These are phyloP conservation scores for Bubo bubo DNA, from an alignment of 2,113 vertebrate species.

Conservation along the genomic window DNA sequence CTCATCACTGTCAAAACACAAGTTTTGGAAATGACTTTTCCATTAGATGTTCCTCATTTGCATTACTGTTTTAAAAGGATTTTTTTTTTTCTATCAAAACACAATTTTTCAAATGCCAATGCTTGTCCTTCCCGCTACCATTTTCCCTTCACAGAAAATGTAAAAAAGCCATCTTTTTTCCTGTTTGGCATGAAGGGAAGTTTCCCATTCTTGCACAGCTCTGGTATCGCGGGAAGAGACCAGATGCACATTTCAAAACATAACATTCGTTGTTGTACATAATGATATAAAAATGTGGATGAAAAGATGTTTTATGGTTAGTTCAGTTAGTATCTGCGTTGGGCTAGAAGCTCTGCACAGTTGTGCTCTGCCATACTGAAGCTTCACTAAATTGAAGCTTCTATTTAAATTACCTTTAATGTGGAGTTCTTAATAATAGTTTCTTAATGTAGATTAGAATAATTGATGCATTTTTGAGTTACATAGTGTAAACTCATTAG, in stretches of 20 bases:
- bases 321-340: not conserved
- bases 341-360: not conserved
- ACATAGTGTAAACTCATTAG: conserved; percentile 25
- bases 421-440: conserved; percentile 14
- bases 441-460: conserved; percentile 41
- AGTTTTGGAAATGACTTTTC: not conserved
- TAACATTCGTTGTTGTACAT: not conserved
- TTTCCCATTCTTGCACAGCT: not conserved
- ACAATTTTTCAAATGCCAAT: not conserved
- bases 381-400: conserved; percentile 40
- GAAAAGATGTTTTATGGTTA: not conserved
- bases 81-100: not conserved
- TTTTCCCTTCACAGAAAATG: not conserved
- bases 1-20: not conserved
- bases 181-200: not conserved
- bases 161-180: not conserved
- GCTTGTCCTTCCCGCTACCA: not conserved
- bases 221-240: not conserved
- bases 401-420: conserved; percentile 39
- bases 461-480: conserved; percentile 43
- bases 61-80: not conserved
- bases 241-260: not conserved
- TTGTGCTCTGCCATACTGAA: not conserved
- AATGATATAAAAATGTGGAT: not conserved
- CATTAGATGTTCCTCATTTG: not conserved